These are phyloP conservation scores for Hydrotaea cyrtoneurina DNA, from an alignment of 2,888 invertebrate species.

Conservation along the genomic window DNA sequence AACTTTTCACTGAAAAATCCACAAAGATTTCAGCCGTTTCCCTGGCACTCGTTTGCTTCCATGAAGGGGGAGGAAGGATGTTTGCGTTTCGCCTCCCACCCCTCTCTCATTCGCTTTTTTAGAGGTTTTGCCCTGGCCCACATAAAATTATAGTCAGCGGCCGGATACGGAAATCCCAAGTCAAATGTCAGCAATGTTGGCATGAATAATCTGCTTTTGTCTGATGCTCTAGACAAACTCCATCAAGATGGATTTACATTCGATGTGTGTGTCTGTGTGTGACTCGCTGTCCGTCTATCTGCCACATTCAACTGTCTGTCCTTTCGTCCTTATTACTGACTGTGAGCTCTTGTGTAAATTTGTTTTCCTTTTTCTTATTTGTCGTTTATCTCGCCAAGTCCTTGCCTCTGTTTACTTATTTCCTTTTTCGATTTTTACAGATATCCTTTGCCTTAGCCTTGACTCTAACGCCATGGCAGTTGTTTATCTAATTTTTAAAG, in stretches of 20 bases:
- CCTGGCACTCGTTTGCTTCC: too few species aligned
- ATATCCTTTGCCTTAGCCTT: background rate
- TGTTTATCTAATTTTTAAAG: background rate
- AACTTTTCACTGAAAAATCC: too few species aligned
- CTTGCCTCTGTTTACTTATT: background rate
- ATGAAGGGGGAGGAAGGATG: too few species aligned
- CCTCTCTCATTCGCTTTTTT: too few species aligned
- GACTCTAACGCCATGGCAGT: background rate
- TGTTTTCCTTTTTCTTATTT: too few species aligned
- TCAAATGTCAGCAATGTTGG: background rate
- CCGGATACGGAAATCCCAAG: background rate
- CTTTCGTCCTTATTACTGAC: too few species aligned
- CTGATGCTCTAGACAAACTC: background rate
- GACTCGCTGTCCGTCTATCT: background rate
- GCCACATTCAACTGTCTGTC: background rate
- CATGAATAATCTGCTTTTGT: background rate
- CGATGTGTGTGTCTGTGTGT: too few species aligned
- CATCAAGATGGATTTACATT: background rate
- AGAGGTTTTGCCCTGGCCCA: too few species aligned
- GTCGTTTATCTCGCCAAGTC: background rate
- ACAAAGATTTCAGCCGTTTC: too few species aligned
- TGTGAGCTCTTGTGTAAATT: too few species aligned
- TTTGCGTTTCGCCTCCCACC: too few species aligned
- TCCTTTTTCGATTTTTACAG: background rate
- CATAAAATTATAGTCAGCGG: background rate